phyloP scores from a whole-genome alignment of 2,888 invertebrate genomes.

The Spialia ferax region DNA sequence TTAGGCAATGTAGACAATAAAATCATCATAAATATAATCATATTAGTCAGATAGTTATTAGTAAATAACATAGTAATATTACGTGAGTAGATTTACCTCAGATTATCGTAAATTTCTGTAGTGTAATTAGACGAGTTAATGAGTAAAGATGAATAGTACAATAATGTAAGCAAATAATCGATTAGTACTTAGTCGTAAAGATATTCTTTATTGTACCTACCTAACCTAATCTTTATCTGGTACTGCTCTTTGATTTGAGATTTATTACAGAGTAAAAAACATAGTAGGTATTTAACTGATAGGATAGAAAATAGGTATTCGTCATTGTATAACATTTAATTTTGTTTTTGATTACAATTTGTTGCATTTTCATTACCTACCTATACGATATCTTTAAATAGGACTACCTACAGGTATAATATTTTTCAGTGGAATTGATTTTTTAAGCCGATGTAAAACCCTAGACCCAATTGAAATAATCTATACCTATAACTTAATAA shows the following conservation, averaged over 20 bases:
- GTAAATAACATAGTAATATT: not conserved
- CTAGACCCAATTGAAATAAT: too few species aligned
- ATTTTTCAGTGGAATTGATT: too few species aligned
- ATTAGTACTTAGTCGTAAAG: slow-evolving; percentile 8
- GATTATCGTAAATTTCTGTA: slow-evolving; percentile 19
- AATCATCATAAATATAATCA: slow-evolving; percentile 1
- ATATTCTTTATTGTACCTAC: not conserved
- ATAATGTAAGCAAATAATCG: slow-evolving; percentile 70
- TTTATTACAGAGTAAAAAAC: not conserved
- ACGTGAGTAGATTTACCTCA: not conserved
- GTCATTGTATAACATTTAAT: not conserved
- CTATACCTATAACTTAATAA: too few species aligned
- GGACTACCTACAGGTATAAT: too few species aligned
- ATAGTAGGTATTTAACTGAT: slow-evolving; percentile 1
- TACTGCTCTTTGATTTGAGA: slow-evolving; percentile 7
- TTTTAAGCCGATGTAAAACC: too few species aligned
- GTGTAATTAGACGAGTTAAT: slow-evolving; percentile 47
- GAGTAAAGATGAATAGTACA: slow-evolving; percentile 68
- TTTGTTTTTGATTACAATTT: too few species aligned
- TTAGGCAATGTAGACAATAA: slow-evolving; percentile 37
- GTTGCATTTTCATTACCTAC: too few species aligned
- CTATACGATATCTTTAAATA: too few species aligned
- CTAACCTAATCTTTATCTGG: slow-evolving; percentile 1
- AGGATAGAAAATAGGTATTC: too few species aligned
- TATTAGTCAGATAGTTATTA: slow-evolving; percentile 25